A percentile compares a stretch with the other conserved stretches of the same genome.
phyloP scores from a whole-genome alignment of 2,797 vertebrate genomes.

The Amazonetta brasiliensis region DNA sequence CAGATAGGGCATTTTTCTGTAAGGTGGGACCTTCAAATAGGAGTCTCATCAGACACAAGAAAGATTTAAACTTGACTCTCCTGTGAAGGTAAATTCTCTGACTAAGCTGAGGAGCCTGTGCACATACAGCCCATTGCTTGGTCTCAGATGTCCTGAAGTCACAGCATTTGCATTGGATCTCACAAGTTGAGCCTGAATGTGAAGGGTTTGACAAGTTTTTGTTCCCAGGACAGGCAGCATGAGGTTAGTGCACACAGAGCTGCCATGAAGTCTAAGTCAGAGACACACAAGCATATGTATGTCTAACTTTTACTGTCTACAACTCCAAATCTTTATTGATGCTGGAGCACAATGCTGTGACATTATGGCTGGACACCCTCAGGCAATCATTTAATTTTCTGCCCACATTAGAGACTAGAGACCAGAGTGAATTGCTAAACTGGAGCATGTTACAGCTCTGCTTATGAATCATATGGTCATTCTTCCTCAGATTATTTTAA shows the following conservation, averaged over 20 bases:
- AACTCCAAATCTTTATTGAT: background rate
- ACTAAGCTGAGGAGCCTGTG: background rate
- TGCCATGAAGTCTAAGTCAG: background rate
- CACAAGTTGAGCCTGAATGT: background rate
- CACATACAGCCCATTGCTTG: background rate
- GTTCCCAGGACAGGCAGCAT: background rate
- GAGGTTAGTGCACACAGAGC: background rate
- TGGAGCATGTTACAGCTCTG: background rate
- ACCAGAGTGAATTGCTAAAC: background rate
- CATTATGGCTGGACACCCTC: background rate
- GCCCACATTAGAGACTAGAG: background rate
- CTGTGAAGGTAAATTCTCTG: background rate
- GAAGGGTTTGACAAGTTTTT: background rate
- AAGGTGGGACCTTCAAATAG: background rate
- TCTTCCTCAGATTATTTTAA: background rate
- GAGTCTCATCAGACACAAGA: background rate
- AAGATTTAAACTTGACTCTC: background rate
- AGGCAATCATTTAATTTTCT: background rate
- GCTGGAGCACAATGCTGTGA: background rate
- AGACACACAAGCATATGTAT: background rate
- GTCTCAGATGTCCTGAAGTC: background rate
- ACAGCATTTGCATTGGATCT: background rate
- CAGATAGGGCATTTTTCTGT: background rate
- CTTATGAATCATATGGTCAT: background rate
- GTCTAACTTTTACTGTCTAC: background rate